phyloP scores from a whole-genome alignment of 2,888 invertebrate genomes.

The Pilophorus perplexus region DNA sequence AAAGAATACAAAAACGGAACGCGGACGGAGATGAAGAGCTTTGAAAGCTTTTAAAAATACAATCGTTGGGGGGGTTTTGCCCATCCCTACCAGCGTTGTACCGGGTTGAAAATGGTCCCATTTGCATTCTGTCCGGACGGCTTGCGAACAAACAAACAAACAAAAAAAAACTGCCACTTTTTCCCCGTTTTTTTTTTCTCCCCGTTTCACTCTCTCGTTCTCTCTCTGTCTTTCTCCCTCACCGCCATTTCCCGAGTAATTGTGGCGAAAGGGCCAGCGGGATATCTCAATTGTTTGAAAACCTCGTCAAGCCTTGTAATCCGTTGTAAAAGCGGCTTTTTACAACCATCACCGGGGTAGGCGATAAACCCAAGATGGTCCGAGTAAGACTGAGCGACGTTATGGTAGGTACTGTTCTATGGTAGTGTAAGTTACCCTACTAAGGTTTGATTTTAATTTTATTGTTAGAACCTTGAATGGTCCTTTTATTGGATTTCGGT shows the following conservation, averaged over 20 bases:
- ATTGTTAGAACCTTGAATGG: no score
- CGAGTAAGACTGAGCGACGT: no score
- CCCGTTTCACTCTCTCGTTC: neutral
- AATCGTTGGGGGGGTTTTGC: constrained; percentile 30
- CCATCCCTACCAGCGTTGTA: no score
- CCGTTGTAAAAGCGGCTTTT: constrained; percentile 21
- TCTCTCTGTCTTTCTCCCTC: constrained; percentile 18
- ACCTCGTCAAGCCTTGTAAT: constrained; percentile 27
- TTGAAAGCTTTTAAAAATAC: constrained; percentile 40
- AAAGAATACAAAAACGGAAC: constrained; percentile 24
- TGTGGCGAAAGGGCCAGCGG: constrained; percentile 18
- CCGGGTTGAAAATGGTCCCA: constrained; percentile 31
- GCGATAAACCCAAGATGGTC: no score
- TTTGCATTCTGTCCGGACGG: constrained; percentile 33
- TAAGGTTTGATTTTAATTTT: no score
- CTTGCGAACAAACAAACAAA: constrained; percentile 13
- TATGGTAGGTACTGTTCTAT: no score
- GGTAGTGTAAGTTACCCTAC: no score
- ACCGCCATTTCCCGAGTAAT: constrained; percentile 3
- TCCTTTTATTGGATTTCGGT: no score
- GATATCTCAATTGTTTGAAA: constrained; percentile 27
- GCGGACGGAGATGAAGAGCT: constrained; percentile 33
- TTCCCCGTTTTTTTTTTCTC: constrained; percentile 5
- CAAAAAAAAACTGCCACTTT: neutral
- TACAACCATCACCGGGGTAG: no score